phyloP scores from a whole-genome alignment of 2,888 invertebrate genomes.

The Acanthosepion esculentum region DNA sequence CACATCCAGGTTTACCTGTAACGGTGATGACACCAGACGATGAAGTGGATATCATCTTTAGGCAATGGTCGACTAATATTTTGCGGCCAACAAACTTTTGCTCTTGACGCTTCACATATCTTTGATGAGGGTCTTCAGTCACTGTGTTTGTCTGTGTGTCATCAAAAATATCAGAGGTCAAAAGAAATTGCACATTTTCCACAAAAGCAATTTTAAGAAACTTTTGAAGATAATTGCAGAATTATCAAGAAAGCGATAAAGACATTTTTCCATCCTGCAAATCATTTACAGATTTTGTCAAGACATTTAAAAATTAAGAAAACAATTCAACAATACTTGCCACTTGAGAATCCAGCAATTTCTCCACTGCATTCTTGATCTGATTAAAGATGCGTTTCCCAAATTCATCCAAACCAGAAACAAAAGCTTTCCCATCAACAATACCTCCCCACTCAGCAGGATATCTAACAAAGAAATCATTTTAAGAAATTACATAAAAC shows the following conservation, averaged over 20 bases:
- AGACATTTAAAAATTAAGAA: neutral
- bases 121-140: slow-evolving; percentile 67
- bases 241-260: no score
- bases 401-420: slow-evolving; percentile 73
- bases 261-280: no score
- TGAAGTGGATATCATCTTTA: slow-evolving; percentile 60
- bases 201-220: neutral
- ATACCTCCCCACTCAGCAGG: slow-evolving; percentile 74
- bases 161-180: neutral
- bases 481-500: neutral
- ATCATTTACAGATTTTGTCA: no score
- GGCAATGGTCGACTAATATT: slow-evolving; percentile 62
- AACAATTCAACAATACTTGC: slow-evolving; percentile 52
- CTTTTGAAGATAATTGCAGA: neutral
- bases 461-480: slow-evolving; percentile 65
- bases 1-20: slow-evolving; percentile 73
- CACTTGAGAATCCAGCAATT: slow-evolving; percentile 68
- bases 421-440: slow-evolving; percentile 71
- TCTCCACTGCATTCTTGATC: slow-evolving; percentile 72
- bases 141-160: slow-evolving; percentile 58
- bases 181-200: neutral
- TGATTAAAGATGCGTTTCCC: slow-evolving; percentile 73
- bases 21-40: slow-evolving; percentile 66
- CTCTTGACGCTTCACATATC: slow-evolving; percentile 61
- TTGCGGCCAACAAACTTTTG: slow-evolving; percentile 68